Conservation (phyloP, 2,888 invertebrate genomes). For the Apamea monoglypha region DNA sequence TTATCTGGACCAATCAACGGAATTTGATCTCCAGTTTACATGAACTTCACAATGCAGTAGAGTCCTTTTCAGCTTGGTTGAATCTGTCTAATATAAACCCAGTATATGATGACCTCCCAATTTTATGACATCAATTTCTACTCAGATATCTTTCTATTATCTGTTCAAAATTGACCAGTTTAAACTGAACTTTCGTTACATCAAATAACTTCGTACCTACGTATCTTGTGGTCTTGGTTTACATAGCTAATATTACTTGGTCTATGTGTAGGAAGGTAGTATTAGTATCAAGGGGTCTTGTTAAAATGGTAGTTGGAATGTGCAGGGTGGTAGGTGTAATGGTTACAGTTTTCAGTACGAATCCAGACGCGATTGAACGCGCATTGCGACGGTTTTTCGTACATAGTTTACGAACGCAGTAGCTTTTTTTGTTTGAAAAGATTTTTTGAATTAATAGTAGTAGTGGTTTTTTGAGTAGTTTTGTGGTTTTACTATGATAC, state of each 20-base stretch:
- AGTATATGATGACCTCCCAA: constrained; percentile 3
- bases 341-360: constrained; percentile 78
- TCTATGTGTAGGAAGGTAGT: neutral
- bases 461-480: constrained; percentile 11
- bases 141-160: neutral
- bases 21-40: constrained; percentile 8
- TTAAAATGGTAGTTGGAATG: constrained; percentile 52
- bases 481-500: neutral
- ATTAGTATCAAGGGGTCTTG: constrained; percentile 45
- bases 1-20: constrained; percentile 8
- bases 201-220: neutral
- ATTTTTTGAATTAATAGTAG: neutral
- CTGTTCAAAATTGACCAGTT: constrained; percentile 26
- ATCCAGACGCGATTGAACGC: constrained; percentile 70
- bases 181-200: constrained; percentile 25
- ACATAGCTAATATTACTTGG: constrained; percentile 12
- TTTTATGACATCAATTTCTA: neutral
- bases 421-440: neutral
- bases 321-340: constrained; percentile 63
- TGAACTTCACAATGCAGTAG: neutral
- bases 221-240: constrained; percentile 36
- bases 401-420: neutral
- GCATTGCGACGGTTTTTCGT: constrained; percentile 70
- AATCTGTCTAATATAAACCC: neutral
- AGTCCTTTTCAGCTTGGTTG: constrained; percentile 11